Base-by-base conservation (phyloP, 1,140 invertebrate genomes). In the Anadara kagoshimensis region DNA sequence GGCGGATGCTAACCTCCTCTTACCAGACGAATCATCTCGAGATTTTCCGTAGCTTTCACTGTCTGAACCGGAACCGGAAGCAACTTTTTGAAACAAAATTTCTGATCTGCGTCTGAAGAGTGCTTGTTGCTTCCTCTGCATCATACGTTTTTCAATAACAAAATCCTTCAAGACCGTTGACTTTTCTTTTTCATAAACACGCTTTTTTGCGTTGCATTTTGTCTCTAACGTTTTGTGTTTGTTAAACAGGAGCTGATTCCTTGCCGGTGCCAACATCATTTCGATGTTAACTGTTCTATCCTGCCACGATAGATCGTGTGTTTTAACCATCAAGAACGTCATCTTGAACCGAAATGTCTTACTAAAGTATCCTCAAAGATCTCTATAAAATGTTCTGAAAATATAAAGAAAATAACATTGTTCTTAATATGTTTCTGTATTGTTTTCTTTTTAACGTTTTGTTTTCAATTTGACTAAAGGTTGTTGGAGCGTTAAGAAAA, bases 271-370 rank as follows among this genome's bases (percentile, higher is more conserved):
- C 43, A 81, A 43, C 80, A 81, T 84, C 26, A 76, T 75, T 74
- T 83, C 82, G 41, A 81, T 75, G 71, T 84, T 84, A 26, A 81
- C 61, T 14, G 76, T 80, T 53, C 81, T 78, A 69, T 84, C 78
- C 74, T 84, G 80, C 75, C 78, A 81, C 5, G 78, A 72, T 51
- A 79, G 73, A 72, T 82, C 73, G 10, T 78, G 73, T 0, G 80
- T 82, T 44, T 82, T 80, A 20, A 84, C 54, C 67, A 80, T 64
- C 22, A 83, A 59, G 24, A 83, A 64, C 8, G 82, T 78, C 82
- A 83, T 83, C 1, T 45, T 36, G 29, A 36, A 36, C 7, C 29
- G 29, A 36, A 36, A 36, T 36, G 7, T 36, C 29, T 36, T 2
- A 36, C 29, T 36, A 3, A 36, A 36, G 2, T 3, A 36, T 36